Evolutionary conservation across 2,113 vertebrate species (phyloP), one percentile per base, ranked within the genome.

Genomic region (Ophiodon elongatus): DNA sequence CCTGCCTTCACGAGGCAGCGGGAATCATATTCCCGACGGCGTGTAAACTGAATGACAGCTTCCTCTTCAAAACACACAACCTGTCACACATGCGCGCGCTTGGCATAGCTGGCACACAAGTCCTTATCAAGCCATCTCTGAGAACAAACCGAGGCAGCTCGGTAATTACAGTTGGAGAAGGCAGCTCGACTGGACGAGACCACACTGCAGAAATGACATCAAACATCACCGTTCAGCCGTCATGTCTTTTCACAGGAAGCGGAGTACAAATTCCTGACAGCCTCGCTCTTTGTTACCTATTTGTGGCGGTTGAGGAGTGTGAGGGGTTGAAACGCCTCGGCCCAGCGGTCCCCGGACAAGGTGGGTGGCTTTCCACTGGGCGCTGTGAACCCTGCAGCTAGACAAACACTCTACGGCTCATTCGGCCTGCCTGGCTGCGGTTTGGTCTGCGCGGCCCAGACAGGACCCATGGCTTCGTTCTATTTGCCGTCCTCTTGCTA

Each of bases 351-450:
- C 88, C 87, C 79, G 80, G 41, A 85, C 94, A 84, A 93, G 92
- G 95, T 96, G 95, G 95, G 95, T 96, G 95, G 95, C 88, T 94
- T 92, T 90, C 83, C 88, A 90, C 86, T 82, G 87, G 86, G 85
- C 59, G 87, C 90, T 79, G 35, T 79, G 88, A 93, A 93, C 90
- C 92, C 76, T 91, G 93, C 88, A 87, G 91, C 92, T 92, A 94
- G 86, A 93, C 89, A 95, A 94, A 96, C 91, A 95, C 89, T 89
- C 76, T 76, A 83, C 68, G 82, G 92, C 84, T 91, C 90, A 87
- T 91, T 93, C 92, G 52, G 72, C 80, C 82, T 82, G 90, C 84
- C 85, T 80, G 90, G 83, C 87, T 84, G 88, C 69, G 90, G 89
- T 88, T 80, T 80, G 92, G 92, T 89, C 87, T 84, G 77, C 84